Evolutionary conservation across 64 coral and sea anemone species (phyloP).

Genomic region (Acropora yongei): DNA sequence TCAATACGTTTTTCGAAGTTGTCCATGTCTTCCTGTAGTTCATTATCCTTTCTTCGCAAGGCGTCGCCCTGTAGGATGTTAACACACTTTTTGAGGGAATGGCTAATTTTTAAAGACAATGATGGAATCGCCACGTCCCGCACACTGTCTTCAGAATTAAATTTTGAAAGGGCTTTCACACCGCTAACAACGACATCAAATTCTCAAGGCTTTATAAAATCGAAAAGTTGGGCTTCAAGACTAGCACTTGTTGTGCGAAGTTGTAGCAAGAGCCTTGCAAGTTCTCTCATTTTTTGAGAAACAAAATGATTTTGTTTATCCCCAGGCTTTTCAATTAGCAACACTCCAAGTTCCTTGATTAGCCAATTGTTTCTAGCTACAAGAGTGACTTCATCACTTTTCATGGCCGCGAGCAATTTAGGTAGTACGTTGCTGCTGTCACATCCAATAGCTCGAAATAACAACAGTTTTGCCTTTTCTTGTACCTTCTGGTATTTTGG

Average conservation of each 20-base stretch:
- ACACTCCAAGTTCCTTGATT: conserved; percentile 31
- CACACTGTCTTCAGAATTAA: conserved; percentile 24
- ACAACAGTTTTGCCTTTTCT: conserved; percentile 8
- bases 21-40: conserved; percentile 22
- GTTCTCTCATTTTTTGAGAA: conserved; percentile 65
- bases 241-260: background rate
- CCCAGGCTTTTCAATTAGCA: conserved; percentile 24
- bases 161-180: conserved; percentile 35
- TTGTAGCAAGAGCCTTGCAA: background rate
- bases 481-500: conserved; percentile 12
- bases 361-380: conserved; percentile 23
- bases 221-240: background rate
- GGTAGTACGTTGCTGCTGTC: background rate
- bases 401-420: conserved; percentile 36
- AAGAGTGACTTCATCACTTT: conserved; percentile 25
- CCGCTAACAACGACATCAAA: conserved; percentile 50
- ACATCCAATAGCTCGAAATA: background rate
- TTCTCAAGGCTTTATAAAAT: conserved; percentile 47
- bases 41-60: conserved; percentile 35
- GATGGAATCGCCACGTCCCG: conserved; percentile 49
- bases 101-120: conserved; percentile 46
- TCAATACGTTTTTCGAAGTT: conserved; percentile 54
- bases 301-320: background rate
- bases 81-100: conserved; percentile 63
- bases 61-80: conserved; percentile 28